Evolutionary conservation across 2,797 vertebrate species (phyloP), one percentile per base, ranked within the genome.

Genomic region (Amphiprion clarkii): DNA sequence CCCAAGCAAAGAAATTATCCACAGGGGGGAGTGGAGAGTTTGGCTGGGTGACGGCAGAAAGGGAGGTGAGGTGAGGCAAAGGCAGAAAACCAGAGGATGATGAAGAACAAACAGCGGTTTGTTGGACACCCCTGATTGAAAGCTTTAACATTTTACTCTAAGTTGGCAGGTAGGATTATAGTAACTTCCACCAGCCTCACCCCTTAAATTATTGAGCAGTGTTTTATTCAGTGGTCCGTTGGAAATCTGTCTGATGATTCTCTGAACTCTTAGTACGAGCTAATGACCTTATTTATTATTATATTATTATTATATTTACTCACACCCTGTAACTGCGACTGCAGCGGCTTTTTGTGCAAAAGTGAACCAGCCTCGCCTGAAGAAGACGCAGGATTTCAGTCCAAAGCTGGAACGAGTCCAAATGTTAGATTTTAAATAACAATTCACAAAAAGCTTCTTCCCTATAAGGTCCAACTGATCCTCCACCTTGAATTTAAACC

Each of bases 1-100:
- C 84, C 74, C 71, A 89, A 89, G 88, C 71, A 88, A 81, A 84
- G 80, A 87, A 68, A 74, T 83, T 67, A 88, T 75, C 79, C 61
- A 49, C 68, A 39, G 21, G 63, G 53, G 55, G 61, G 36, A 46
- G 67, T 16, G 0, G 39, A 71, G 59, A 68, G 46, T 86, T 79
- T 31, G 25, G 3, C 53, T 70, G 71, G 48, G 42, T 19, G 60
- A 59, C 13, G 46, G 73, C 63, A 3, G 1, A 46, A 46, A 54
- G 17, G 61, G 56, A 76, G 44, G 42, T 56, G 64, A 46, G 60
- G 52, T 72, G 54, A 66, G 33, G 25, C 9, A 49, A 46, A n/a
- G 39, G 7, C 51, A 75, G 36, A n/a, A 54, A 33, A 36, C 39
- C 8, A 14, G 53, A 65, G 57, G 23, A 12, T 21, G 64, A 36